Percentiles rank a stretch among this genome's conserved stretches.
phyloP scores from a whole-genome alignment of 2,797 vertebrate species.

The Myotis findleyi region DNA sequence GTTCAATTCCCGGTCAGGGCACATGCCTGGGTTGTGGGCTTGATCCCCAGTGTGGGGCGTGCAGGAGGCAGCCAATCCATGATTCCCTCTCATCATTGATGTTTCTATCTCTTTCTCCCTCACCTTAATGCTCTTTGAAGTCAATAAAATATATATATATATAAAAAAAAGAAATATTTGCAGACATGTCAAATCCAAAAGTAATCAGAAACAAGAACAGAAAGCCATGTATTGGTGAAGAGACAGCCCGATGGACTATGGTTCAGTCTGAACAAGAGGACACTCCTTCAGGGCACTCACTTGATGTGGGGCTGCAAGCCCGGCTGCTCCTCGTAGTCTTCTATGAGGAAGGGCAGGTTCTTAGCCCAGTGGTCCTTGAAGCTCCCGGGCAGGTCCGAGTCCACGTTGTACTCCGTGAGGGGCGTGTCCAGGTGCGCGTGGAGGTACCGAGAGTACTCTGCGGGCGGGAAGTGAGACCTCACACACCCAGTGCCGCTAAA shows the following conservation, averaged over 20 bases:
- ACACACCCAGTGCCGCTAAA: neutral
- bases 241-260: neutral
- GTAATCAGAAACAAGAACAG: neutral
- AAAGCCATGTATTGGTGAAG: neutral
- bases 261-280: neutral
- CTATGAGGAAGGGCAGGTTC: slow-evolving; percentile 97
- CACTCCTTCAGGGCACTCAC: slow-evolving; percentile 85
- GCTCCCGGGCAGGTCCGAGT: slow-evolving; percentile 95
- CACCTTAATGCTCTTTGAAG: no score
- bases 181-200: neutral
- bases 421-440: slow-evolving; percentile 97
- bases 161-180: neutral
- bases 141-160: neutral
- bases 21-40: no score
- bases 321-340: slow-evolving; percentile 98
- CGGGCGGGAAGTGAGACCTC: slow-evolving; percentile 35
- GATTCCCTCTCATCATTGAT: no score
- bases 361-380: slow-evolving; percentile 99
- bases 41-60: fast-evolving
- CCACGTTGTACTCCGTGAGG: slow-evolving; percentile 96
- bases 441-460: slow-evolving; percentile 98
- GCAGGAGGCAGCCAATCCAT: no score
- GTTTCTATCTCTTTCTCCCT: no score
- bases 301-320: slow-evolving; percentile 98
- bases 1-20: no score